Base-by-base conservation (phyloP, 2,797 vertebrate species). In the Gymnopithys bicolor region DNA sequence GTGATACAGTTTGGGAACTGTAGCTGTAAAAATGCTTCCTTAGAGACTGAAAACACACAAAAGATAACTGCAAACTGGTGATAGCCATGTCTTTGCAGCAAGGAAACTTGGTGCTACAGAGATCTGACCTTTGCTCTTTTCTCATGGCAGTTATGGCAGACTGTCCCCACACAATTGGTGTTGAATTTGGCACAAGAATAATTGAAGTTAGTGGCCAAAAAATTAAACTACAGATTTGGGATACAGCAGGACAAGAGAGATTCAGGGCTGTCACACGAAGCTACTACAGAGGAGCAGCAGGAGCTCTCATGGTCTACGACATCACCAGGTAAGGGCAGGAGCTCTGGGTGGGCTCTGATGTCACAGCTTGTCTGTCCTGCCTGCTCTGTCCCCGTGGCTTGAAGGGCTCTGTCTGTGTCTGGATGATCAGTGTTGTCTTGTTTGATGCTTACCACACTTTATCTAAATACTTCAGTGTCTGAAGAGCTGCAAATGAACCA, bases 201-300 rank as follows among this genome's bases (percentile, higher is more conserved):
- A 99, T 99, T 79, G 99, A 99, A 98, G 99, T 99, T 97, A 99
- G 99, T 75, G 99, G 99, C 79, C 99, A 99, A 98, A 99, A 99
- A 98, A 99, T 99, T 97, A 99, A 99, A 98, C 98, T 99, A 98
- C 99, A 99, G 98, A 99, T 99, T 88, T 99, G 99, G 99, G 99
- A 99, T 98, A 99, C 99, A 49, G 99, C 99, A 75, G 99, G 99
- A 79, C 99, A 99, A 96, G 99, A 99, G 95, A 98, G 99, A 91
- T 99, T 99, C 98, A 98, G 99, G 97, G 99, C 99, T 59, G 99
- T 99, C 96, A 99, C 99, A 28, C 98, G 99, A 96, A 99, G 99
- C 97, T 99, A 99, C 97, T 99, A 99, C 98, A 98, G 99, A 92
- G 99, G 99, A n/a, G 99, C 99, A 1, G 99, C 99, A 1, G 99